Evolutionary conservation across 1,140 invertebrate species (phyloP), one percentile per base, ranked within the genome.

Genomic region (Anoplophora glabripennis): DNA sequence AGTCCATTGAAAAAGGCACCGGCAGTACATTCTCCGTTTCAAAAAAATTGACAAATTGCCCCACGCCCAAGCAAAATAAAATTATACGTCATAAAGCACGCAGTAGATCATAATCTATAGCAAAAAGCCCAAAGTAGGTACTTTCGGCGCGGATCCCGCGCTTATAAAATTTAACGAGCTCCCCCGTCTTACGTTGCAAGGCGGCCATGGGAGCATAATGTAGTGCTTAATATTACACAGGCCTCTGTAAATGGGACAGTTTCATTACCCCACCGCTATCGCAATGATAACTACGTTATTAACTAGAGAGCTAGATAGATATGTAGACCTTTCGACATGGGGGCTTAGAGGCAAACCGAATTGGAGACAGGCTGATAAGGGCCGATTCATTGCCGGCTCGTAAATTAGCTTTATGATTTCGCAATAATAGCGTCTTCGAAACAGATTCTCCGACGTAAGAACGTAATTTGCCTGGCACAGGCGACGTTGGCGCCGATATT

Each of bases 281-380:
- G 35, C 54, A 56, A 62, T 62, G 63, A 65, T 65, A 65, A 65
- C 59, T 65, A 47, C 51, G 59, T 65, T 65, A 65, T 65, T 65
- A 65, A 65, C 59, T 65, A 55, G 49, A 58, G 59, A 57, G 58
- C 44, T 46, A 62, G 59, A 65, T 62, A 65, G 63, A 65, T 65
- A 65, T 60, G 59, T 61, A 56, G 63, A 65, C 63, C 59, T 65
- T 59, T 62, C 59, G 57, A 65, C 63, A 65, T 57, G 55, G 42
- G 59, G 52, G 52, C 58, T 59, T 57, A 10, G 38, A 47, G 53
- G 37, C 56, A 59, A 54, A 53, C 48, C 51, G 49, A 42, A 46
- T 17, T 36, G 17, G 17, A 17, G 37, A 9, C 49, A n/a, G n/a
- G 14, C 49, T 52, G 49, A 52, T 52, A 52, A 52, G 49, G 14